phyloP scores from a whole-genome alignment of 2,888 invertebrate species.

The Cheiracanthium punctorium region DNA sequence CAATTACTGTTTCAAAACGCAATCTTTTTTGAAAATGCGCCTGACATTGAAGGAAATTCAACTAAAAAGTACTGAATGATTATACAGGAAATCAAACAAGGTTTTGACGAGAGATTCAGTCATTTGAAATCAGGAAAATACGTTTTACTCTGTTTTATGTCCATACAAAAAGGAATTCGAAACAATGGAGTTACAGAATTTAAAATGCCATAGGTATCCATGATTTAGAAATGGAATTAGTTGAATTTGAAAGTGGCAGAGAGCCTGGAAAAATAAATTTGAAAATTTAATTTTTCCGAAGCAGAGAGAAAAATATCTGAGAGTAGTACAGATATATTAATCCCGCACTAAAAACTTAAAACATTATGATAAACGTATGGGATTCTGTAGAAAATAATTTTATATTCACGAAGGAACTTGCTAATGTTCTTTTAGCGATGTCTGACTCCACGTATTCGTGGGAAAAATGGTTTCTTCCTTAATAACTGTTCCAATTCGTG shows the following conservation, averaged over 20 bases:
- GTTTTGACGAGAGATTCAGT: not conserved
- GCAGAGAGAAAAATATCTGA: too few species aligned
- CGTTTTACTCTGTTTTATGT: slow-evolving; percentile 1
- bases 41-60: slow-evolving; percentile 12
- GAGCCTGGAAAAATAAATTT: not conserved
- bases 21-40: not conserved
- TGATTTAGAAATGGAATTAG: slow-evolving; percentile 11
- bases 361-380: too few species aligned
- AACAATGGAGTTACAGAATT: not conserved
- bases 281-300: slow-evolving; percentile 3
- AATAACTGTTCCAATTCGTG: too few species aligned
- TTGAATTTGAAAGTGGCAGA: not conserved
- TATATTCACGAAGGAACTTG: too few species aligned
- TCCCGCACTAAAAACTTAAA: too few species aligned
- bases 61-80: not conserved
- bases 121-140: not conserved
- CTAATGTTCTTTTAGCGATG: too few species aligned
- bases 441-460: too few species aligned
- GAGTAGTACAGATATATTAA: too few species aligned
- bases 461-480: too few species aligned
- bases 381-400: too few species aligned
- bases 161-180: not conserved
- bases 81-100: slow-evolving; percentile 6
- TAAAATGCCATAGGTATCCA: not conserved
- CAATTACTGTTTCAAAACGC: slow-evolving; percentile 1